phyloP scores from a whole-genome alignment of 2,888 invertebrate genomes.

The Macrophya annulata region DNA sequence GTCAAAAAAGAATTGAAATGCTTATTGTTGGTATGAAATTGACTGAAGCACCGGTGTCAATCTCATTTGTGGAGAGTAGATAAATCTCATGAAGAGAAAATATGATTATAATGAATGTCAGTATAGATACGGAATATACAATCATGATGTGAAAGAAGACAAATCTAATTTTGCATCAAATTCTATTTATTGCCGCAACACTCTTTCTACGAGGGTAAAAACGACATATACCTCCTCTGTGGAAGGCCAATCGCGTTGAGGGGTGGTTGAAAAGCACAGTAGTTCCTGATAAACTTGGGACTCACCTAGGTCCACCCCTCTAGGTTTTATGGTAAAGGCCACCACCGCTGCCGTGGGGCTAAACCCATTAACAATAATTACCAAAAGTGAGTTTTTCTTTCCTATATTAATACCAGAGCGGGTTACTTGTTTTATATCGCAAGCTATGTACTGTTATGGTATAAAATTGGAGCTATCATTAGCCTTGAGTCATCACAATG shows the following conservation, averaged over 20 bases:
- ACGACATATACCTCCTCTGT: conserved; percentile 76
- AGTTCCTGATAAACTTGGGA: conserved; percentile 79
- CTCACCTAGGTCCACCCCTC: conserved; percentile 77
- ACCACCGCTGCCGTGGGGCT: conserved; percentile 77
- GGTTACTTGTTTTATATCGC: not conserved
- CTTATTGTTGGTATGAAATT: not conserved
- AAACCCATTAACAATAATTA: conserved; percentile 71
- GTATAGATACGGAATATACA: not conserved
- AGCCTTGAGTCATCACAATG: not conserved
- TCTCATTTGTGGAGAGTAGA: not conserved
- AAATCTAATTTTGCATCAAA: not conserved
- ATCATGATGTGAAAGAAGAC: not conserved
- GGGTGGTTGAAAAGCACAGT: conserved; percentile 78
- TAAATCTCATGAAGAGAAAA: not conserved
- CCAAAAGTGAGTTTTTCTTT: conserved; percentile 42
- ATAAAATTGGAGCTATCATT: not conserved
- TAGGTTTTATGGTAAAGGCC: conserved; percentile 78
- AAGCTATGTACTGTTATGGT: not conserved
- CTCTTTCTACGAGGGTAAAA: conserved; percentile 63
- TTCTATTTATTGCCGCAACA: conserved; percentile 38
- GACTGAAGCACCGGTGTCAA: not conserved
- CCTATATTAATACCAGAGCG: conserved; percentile 17
- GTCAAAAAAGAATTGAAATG: not conserved
- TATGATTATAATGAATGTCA: not conserved
- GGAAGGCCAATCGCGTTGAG: conserved; percentile 77